Base-by-base conservation (phyloP, 2,113 vertebrate species). In the Trochalopteron elliotii region DNA sequence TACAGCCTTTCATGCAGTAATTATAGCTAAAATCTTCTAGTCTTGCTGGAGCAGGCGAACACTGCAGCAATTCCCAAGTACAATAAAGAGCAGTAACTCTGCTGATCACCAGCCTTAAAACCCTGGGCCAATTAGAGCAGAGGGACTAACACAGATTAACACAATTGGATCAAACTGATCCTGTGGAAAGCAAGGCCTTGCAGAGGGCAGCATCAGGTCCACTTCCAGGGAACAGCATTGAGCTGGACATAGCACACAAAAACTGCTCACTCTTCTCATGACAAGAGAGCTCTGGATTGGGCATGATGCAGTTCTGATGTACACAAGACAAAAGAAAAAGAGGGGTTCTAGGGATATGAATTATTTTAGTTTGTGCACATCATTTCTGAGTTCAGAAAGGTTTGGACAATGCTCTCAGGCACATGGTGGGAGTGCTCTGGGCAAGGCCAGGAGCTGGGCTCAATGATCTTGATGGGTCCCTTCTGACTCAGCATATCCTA, bases 161-260 rank as follows among this genome's bases (percentile, higher is more conserved):
- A 81, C 71, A 86, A 86, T 71, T 83, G 79, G 92, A 67, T 96
- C 85, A 81, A 86, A 67, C 11, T 24, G 71, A 90, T 77, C 75
- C 60, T 2, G 2, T 27, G 33, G 59, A 92, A 76, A 87, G 31
- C 53, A 57, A 56, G 17, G 23, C 45, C 37, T 45, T 83, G 21
- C 7, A 7, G 47, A 68, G 22, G 22, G 52, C 30, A 72, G 65
- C 28, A 23, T 0, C 1, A 1, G 0, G 20, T 44, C 72, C 52
- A 11, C 13, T 55, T 35, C 13, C 68, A 85, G 47, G 39, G 35
- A 77, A 17, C 24, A 69, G 19, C 55, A 61, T 7, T 2, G 3
- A 68, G 28, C 15, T 56, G n/a, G 49, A n/a, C 24, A 30, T 0
- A 23, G 40, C 4, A 3, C 22, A 49, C 17, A 16, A 28, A 64